Evolutionary conservation across 2,113 vertebrate species (phyloP), one percentile per base, ranked within the genome.

Genomic region (Malurus cyaneus): DNA sequence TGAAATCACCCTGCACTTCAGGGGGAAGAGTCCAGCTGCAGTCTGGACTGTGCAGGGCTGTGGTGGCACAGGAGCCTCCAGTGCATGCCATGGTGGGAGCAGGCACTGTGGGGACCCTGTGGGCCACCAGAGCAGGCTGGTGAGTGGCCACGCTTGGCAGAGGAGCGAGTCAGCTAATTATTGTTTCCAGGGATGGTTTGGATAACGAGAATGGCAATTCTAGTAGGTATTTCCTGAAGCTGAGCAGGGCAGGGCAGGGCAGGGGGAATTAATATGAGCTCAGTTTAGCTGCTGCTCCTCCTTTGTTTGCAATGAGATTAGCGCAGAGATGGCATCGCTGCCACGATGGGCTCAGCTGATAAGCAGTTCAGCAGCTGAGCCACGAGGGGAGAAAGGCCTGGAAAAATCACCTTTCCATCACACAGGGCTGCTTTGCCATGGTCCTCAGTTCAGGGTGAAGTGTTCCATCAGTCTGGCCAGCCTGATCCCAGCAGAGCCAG

Each of bases 221-320:
- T 44, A 44, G 56, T 80, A 64, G 25, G 65, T 71, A 77, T 89
- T 94, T 95, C 91, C 85, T 83, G 86, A 84, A 80, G 56, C 34
- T 89, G 80, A 92, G 64, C 47, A 79, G 84, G 91, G 46, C 46
- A 77, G 72, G 62, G 81, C 62, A 92, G 84, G 80, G 77, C 65
- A n/a, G 5, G 44, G 86, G 86, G 84, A 83, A 86, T 94, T 91
- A 71, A 59, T 41, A 46, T 62, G 71, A 90, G 64, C 82, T 94
- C 91, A 78, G 47, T 70, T 93, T 71, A 91, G 88, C 91, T 91
- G 52, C 71, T 90, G 59, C 85, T 50, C 86, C 79, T 94, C 94
- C 94, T 95, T 89, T 92, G 79, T 94, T 89, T 96, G 64, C 67
- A 61, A 86, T 84, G 65, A 88, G 86, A 95, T 88, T 94, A 90